Conservation (phyloP, 2,113 vertebrate genomes). For the Lipotes vexillifer region DNA sequence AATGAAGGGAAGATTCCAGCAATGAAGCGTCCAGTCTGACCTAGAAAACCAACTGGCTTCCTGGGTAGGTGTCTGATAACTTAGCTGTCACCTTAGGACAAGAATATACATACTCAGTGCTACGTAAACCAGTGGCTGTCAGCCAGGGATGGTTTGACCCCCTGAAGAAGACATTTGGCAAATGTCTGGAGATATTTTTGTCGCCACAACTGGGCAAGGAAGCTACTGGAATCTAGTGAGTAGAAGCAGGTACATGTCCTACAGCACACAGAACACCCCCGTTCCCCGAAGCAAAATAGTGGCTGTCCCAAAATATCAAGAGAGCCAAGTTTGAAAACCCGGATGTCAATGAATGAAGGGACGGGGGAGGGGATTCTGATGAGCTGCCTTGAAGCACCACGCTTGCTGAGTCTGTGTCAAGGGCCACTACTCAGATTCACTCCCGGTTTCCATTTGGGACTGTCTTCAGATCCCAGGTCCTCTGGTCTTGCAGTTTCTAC, state of each 20-base stretch:
- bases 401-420: not conserved
- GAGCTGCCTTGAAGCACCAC: not conserved
- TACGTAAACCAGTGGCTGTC: not conserved
- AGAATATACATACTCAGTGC: not conserved
- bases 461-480: too few species aligned
- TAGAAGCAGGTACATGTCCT: not conserved
- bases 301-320: not conserved
- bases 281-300: not conserved
- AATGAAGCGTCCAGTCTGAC: not conserved
- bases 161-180: not conserved
- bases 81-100: not conserved
- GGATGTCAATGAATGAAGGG: not conserved
- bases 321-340: not conserved
- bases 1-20: not conserved
- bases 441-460: fast-evolving
- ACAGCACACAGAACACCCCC: not conserved
- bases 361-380: fast-evolving
- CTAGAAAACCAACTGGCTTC: not conserved
- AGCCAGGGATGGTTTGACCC: not conserved
- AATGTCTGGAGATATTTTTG: not conserved
- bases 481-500: not conserved
- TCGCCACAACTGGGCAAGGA: not conserved
- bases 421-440: too few species aligned
- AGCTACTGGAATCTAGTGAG: not conserved
- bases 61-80: not conserved